Percentiles rank a stretch among this genome's conserved stretches.
These are phyloP conservation scores for Choreutis nemorana DNA, from an alignment of 2,888 invertebrate genomes.

Conservation along the genomic window DNA sequence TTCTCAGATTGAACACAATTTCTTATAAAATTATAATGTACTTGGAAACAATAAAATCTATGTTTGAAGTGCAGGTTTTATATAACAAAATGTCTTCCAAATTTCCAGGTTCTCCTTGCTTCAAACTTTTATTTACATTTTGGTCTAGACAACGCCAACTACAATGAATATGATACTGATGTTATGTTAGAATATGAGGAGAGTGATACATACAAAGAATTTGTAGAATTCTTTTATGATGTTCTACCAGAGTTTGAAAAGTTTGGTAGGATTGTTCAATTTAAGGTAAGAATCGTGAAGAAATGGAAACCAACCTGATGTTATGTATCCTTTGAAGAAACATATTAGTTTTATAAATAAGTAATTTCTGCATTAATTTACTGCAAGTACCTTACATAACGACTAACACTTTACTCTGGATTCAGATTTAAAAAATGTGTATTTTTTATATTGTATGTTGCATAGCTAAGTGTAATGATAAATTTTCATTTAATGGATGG, in stretches of 20 bases:
- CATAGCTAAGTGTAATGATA: no score
- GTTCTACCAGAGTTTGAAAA: slow-evolving; percentile 83
- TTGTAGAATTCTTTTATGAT: slow-evolving; percentile 85
- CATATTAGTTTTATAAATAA: neutral
- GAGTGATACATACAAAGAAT: slow-evolving; percentile 79
- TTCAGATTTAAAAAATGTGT: no score
- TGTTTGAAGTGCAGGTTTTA: no score
- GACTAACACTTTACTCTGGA: neutral
- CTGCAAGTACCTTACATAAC: neutral
- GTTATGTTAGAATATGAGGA: slow-evolving; percentile 85
- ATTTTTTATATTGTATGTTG: no score
- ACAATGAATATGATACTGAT: slow-evolving; percentile 85
- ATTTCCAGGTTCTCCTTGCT: slow-evolving; percentile 68
- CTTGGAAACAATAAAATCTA: no score
- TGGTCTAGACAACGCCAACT: slow-evolving; percentile 74
- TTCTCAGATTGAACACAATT: no score
- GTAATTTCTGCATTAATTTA: neutral
- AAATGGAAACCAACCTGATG: slow-evolving; percentile 1
- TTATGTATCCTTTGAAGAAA: slow-evolving; percentile 24
- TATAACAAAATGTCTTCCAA: no score
- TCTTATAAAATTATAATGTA: no score
- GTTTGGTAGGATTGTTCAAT: slow-evolving; percentile 70
- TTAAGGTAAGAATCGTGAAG: slow-evolving; percentile 63
- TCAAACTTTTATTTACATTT: slow-evolving; percentile 87
- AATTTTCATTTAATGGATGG: no score